Conservation (phyloP, 1,140 invertebrate genomes). For the Sipha flava region DNA sequence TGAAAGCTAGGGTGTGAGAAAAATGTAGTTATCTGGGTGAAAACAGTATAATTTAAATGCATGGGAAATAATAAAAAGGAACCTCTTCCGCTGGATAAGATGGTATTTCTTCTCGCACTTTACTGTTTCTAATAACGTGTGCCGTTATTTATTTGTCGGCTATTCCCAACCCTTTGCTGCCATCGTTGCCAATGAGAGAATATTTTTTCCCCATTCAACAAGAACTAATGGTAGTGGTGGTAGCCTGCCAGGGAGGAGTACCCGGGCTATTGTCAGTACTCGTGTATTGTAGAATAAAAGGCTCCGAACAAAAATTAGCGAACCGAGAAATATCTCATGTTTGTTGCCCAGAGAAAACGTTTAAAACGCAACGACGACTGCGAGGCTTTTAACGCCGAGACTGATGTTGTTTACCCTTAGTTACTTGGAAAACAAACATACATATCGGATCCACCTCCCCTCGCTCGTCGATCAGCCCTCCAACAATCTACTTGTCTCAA, state of each 20-base stretch:
- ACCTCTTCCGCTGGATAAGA: neutral
- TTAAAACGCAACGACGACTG: neutral
- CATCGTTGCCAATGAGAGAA: neutral
- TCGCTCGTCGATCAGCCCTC: neutral
- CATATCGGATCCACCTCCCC: neutral
- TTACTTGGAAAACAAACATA: conserved; percentile 7
- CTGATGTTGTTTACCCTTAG: conserved; percentile 1
- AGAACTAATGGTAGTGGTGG: neutral
- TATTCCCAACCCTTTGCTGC: neutral
- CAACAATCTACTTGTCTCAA: neutral
- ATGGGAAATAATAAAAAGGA: conserved; percentile 25
- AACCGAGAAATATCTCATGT: neutral
- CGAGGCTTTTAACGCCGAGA: neutral
- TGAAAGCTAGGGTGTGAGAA: neutral
- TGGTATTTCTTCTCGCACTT: neutral
- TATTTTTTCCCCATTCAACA: neutral
- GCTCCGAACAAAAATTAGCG: neutral
- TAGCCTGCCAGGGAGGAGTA: no score
- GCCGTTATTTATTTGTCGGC: neutral
- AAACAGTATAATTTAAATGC: conserved; percentile 30
- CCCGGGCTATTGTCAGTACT: neutral
- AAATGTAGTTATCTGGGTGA: conserved; percentile 15
- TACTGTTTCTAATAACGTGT: conserved; percentile 8
- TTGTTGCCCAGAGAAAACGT: neutral
- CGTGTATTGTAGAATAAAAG: conserved; percentile 1